A percentile compares a stretch with the other conserved stretches of the same genome.
These are phyloP conservation scores for Setophaga petechia DNA, from an alignment of 2,113 vertebrate species.

Conservation along the genomic window DNA sequence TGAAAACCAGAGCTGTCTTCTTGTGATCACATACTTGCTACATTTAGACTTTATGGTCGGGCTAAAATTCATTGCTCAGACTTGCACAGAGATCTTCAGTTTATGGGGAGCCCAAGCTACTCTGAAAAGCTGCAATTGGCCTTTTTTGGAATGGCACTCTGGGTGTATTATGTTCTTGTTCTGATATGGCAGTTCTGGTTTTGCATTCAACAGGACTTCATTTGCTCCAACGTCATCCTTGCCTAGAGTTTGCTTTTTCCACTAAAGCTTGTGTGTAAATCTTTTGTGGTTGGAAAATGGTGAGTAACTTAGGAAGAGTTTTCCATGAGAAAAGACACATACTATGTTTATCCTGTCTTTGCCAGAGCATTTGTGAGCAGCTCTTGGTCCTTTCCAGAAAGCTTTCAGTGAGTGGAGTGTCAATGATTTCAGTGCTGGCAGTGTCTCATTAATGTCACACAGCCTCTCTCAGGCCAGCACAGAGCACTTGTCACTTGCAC, in stretches of 20 bases:
- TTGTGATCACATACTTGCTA: not conserved
- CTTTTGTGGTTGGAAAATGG: slow-evolving; percentile 55
- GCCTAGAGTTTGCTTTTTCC: slow-evolving; percentile 9
- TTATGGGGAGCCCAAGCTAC: not conserved
- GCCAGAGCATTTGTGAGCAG: not conserved
- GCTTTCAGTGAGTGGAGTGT: slow-evolving; percentile 37
- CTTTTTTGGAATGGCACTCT: slow-evolving; percentile 35
- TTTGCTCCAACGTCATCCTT: slow-evolving; percentile 9
- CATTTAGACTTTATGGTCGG: not conserved
- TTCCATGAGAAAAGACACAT: slow-evolving; percentile 53
- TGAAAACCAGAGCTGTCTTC: not conserved
- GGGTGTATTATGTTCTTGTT: not conserved
- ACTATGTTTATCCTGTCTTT: slow-evolving; percentile 38
- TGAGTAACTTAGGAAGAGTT: slow-evolving; percentile 12
- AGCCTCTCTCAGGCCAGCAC: not conserved
- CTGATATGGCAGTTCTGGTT: slow-evolving; percentile 8
- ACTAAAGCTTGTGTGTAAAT: not conserved
- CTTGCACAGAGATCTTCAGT: not conserved
- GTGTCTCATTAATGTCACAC: not conserved
- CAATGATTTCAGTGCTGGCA: slow-evolving; percentile 27
- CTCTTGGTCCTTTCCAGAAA: slow-evolving; percentile 47
- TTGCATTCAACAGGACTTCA: not conserved
- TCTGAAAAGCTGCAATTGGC: slow-evolving; percentile 6
- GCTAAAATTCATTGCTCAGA: not conserved
- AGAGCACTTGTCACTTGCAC: not conserved